Evolutionary conservation across 2,797 vertebrate genomes (phyloP).

Genomic region (Eremophila alpestris): DNA sequence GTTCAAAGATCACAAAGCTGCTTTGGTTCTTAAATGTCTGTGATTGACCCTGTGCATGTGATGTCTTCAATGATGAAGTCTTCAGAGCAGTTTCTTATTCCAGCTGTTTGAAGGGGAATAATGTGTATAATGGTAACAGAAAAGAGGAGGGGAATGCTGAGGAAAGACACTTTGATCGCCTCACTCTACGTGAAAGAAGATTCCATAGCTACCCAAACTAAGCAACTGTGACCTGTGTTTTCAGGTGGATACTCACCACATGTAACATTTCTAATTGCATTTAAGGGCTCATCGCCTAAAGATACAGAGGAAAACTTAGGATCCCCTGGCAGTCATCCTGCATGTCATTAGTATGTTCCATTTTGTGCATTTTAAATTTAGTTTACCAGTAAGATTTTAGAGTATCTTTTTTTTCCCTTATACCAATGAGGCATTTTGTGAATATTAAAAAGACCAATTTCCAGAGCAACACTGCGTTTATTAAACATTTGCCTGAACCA

Average conservation of each 20-base stretch:
- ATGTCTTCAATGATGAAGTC: not conserved
- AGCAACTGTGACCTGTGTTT: not conserved
- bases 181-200: not conserved
- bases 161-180: not conserved
- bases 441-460: not conserved
- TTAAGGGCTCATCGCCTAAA: not conserved
- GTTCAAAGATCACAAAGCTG: not conserved
- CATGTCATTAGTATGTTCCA: not conserved
- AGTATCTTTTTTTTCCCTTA: not conserved
- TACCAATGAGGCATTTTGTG: not conserved
- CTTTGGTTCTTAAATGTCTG: not conserved
- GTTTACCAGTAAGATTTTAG: not conserved
- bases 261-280: not conserved
- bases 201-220: not conserved
- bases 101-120: not conserved
- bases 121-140: not conserved
- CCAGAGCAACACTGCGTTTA: not conserved
- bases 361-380: not conserved
- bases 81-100: not conserved
- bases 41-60: not conserved
- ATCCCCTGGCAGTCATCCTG: rapidly evolving
- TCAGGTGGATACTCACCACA: not conserved
- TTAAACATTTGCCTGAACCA: not conserved
- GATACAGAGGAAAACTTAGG: not conserved
- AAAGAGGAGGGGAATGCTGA: not conserved